Conservation (phyloP, 2,797 vertebrate genomes). For the Sternarchorhynchus goeldii region DNA sequence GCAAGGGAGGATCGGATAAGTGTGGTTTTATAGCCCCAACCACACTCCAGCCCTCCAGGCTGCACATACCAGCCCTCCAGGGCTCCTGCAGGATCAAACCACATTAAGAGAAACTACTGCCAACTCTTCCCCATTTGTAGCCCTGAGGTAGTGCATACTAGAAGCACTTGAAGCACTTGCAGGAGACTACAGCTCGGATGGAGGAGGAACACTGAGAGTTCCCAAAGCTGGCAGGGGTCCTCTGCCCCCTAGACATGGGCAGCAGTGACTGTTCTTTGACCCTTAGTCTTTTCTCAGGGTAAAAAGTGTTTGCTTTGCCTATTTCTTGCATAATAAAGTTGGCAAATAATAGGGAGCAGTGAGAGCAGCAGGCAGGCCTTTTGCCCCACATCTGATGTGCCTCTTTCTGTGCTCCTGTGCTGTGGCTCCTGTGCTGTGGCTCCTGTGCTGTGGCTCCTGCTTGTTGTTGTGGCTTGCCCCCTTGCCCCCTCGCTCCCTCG, state of each 20-base stretch:
- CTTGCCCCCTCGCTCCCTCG: constrained; percentile 57
- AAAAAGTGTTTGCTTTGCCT: constrained; percentile 50
- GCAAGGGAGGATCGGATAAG: neutral
- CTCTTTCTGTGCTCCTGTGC: constrained; percentile 54
- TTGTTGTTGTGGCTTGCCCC: constrained; percentile 48
- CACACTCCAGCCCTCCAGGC: neutral
- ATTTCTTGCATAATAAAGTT: constrained; percentile 59
- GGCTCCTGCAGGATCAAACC: neutral
- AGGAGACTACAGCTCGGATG: constrained; percentile 27
- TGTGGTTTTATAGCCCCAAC: neutral
- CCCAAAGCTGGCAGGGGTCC: constrained; percentile 47
- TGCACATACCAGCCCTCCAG: neutral
- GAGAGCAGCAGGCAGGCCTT: constrained; percentile 61
- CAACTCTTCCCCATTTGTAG: too few species aligned
- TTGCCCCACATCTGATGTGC: constrained; percentile 59
- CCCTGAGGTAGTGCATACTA: neutral
- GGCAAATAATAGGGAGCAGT: constrained; percentile 47
- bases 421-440: constrained; percentile 60
- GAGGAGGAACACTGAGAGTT: constrained; percentile 32
- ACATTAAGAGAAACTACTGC: neutral
- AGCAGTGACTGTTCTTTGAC: constrained; percentile 43
- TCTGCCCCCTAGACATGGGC: constrained; percentile 31
- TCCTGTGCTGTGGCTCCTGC: constrained; percentile 60
- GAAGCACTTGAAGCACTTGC: neutral
- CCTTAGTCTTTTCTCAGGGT: constrained; percentile 46